Conservation (phyloP, 53 echinoderm and acorn worm genomes). For the Crossaster papposus region DNA sequence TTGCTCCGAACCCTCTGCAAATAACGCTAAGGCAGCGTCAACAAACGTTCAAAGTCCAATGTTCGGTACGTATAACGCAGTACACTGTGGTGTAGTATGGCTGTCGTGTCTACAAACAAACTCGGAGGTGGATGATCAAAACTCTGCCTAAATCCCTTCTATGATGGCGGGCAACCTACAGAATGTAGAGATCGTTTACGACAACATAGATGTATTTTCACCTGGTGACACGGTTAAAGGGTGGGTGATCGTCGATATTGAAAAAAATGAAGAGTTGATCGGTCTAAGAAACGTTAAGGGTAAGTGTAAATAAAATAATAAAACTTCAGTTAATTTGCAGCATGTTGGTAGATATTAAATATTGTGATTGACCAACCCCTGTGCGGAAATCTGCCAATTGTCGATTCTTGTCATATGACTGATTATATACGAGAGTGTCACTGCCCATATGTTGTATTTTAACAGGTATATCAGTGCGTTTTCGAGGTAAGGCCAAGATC, state of each 20-base stretch:
- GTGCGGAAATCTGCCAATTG: background rate
- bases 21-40: no score
- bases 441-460: background rate
- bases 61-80: no score
- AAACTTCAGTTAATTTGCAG: background rate
- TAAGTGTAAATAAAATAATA: background rate
- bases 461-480: conserved; percentile 21
- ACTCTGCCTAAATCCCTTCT: no score
- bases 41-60: no score
- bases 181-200: background rate
- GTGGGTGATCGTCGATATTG: background rate
- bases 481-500: background rate
- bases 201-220: conserved; percentile 1
- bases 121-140: no score
- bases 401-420: background rate
- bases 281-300: background rate
- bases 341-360: background rate
- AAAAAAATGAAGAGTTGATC: background rate
- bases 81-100: no score
- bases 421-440: background rate
- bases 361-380: background rate
- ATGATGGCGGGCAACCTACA: background rate
- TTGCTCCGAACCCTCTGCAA: no score
- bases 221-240: background rate
- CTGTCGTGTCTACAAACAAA: no score